Base-by-base conservation (phyloP, 2,888 invertebrate species). In the Pterostichus niger region DNA sequence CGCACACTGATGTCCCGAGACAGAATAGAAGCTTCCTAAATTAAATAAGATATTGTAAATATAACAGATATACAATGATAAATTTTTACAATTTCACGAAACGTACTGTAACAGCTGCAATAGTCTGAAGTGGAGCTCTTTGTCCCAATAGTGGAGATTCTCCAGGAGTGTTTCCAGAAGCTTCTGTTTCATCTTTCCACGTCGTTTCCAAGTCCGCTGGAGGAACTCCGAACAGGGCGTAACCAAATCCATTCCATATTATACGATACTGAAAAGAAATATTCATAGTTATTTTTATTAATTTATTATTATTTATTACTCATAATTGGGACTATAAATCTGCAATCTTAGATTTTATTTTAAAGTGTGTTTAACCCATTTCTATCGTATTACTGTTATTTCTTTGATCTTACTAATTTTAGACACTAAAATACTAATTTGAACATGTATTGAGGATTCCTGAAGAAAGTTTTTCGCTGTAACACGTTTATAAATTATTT, bases 181-280 rank as follows among this genome's bases (percentile, higher is more conserved):
- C 88, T 71, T 91, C 91, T 82, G 91, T 92, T 10, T 94, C 93
- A 86, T 93, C 92, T 64, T 93, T 91, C 95, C 95, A 95, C 0
- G 94, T 94, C 1, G 93, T 93, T 87, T 94, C 94, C 83, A 95
- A 89, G 88, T 95, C 95, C 11, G 94, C 91, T 0, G 94, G 93
- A 0, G 95, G 95, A 17, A 95, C 94, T 1, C 95, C 95, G 89
- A 96, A 96, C 5, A 96, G 87, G 7, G 94, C 93, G 88, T 95
- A 95, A 64, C 96, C 95, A 87, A 95, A 95, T 2, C 96, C 96
- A 89, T 96, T 96, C 85, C 96, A 92, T 89, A 97, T 93, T 86
- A 97, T 95, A 85, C 96, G 95, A 89, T 96, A 96, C 95, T 97
- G 91, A 54, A 92, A 89, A 68, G 0, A 35, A 35, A 68, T n/a